Base-by-base conservation (phyloP, 2,888 invertebrate genomes). In the Subacronicta megacephala region DNA sequence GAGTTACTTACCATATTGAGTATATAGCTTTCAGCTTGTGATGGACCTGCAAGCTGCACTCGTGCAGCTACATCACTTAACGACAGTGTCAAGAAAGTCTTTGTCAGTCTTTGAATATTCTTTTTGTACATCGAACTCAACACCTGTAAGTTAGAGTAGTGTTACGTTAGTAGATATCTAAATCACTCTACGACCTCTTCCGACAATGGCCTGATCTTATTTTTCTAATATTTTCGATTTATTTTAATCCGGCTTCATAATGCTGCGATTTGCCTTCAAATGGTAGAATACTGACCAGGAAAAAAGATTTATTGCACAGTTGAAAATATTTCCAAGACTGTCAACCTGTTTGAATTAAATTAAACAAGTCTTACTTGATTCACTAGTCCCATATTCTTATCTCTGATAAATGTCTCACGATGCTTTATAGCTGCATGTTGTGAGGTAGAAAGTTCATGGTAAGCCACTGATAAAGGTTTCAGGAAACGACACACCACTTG, bases 51-150 rank as follows among this genome's bases (percentile, higher is more conserved):
- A 56, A 99, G 94, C 80, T 98, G 97, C 37, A 98, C 99, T 80
- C 99, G 95, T 78, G 97, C 97, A 0, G 98, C 98, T 57, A 99
- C 98, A 93, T 99, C 98, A 47, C 96, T 95, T 72, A 99, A 91
- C 36, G 98, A 98, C 47, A 99, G 93, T 0, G 98, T 99, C 75
- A 98, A 93, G 90, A 99, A 99, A 20, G 98, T 98, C 91, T 98
- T 99, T 20, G 99, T 99, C 69, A 99, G 95, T 86, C 99, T 96
- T 91, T 99, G 98, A 77, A 99, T 99, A 90, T 98, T 99, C 89
- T 99, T 98, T 92, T 99, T 99, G 88, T 98, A 98, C 89, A 99
- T 95, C 65, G 98, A 98, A 70, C 96, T 96, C 45, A 98, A 94
- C 42, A 99, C 98, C 96, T 98, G 95, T 49, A 90, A 67, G 15